phyloP scores from a whole-genome alignment of 2,113 vertebrate species.

The Ammospiza nelsoni region DNA sequence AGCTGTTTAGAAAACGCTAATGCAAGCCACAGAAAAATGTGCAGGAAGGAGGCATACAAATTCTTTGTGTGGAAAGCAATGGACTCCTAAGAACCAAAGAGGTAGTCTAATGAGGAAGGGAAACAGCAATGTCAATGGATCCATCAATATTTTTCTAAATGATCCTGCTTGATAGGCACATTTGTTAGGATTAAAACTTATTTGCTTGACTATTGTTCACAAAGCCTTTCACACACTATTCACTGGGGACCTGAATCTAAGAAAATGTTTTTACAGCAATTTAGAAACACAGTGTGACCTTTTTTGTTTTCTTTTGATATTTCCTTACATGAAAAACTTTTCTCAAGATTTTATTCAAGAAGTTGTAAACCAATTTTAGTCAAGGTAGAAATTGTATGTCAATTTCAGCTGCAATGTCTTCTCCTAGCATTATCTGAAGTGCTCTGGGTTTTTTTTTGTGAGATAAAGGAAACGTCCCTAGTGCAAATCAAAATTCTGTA shows the following conservation, averaged over 20 bases:
- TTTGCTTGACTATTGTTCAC: background rate
- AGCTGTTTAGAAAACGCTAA: constrained; percentile 48
- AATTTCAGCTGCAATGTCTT: background rate
- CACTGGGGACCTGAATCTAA: background rate
- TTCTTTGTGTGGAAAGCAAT: background rate
- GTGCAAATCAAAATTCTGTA: background rate
- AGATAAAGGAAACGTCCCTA: background rate
- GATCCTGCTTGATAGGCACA: background rate
- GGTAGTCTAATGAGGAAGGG: background rate
- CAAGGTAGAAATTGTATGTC: background rate
- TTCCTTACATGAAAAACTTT: background rate
- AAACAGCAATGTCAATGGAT: background rate
- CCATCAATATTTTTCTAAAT: background rate
- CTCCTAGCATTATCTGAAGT: background rate
- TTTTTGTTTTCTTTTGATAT: background rate
- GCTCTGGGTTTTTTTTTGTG: background rate
- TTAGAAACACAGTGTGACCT: background rate
- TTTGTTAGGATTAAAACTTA: constrained; percentile 5
- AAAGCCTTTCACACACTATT: background rate
- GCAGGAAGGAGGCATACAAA: background rate
- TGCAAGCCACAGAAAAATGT: background rate
- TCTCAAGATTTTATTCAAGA: background rate
- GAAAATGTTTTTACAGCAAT: background rate
- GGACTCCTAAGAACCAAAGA: background rate
- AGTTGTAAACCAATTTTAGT: background rate